Evolutionary conservation across 2,113 vertebrate genomes (phyloP).

Genomic region (Coreoperca whiteheadi): DNA sequence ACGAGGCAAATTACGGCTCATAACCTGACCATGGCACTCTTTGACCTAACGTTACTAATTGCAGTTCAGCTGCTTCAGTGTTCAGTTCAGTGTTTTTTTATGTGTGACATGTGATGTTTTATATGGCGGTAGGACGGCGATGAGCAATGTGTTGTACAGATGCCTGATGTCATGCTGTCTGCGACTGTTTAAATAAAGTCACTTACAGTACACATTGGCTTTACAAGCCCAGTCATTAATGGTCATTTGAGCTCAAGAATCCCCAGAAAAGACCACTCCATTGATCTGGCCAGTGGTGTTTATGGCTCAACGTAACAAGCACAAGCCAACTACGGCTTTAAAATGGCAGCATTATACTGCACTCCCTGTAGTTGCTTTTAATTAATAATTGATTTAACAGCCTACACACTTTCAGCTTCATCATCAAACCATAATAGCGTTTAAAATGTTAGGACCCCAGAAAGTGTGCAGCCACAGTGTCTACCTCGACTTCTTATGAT

Average conservation of each 20-base stretch:
- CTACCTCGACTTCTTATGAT: neutral
- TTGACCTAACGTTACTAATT: neutral
- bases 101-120: neutral
- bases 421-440: neutral
- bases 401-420: too few species aligned
- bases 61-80: too few species aligned
- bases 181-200: slow-evolving; percentile 49
- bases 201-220: neutral
- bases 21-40: slow-evolving; percentile 54
- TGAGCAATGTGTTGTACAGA: neutral
- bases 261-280: neutral
- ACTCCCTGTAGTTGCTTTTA: neutral
- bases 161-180: neutral
- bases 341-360: neutral
- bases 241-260: too few species aligned
- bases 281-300: neutral
- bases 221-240: neutral
- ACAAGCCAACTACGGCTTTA: neutral
- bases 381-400: too few species aligned
- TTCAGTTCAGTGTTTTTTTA: too few species aligned
- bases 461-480: neutral
- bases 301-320: neutral
- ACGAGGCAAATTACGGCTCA: slow-evolving; percentile 98
- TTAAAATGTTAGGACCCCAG: neutral
- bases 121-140: neutral